A percentile compares a stretch with the other conserved stretches of the same genome.
phyloP scores from a whole-genome alignment of 2,113 vertebrate genomes.

The Edolisoma coerulescens region DNA sequence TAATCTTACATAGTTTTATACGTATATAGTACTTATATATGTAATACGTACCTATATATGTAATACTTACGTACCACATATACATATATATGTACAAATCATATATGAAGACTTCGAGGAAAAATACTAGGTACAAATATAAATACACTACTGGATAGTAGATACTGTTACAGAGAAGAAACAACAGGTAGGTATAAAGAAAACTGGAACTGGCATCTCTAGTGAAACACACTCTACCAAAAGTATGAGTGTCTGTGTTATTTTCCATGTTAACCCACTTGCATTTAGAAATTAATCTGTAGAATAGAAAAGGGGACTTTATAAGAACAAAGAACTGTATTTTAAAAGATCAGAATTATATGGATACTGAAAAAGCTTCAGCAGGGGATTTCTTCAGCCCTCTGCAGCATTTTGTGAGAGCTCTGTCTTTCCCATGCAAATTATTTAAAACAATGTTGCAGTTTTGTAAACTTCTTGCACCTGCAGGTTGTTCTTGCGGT shows the following conservation, averaged over 20 bases:
- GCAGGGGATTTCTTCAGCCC: no score
- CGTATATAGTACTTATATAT: not conserved
- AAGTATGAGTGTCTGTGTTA: not conserved
- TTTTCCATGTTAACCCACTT: not conserved
- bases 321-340: not conserved
- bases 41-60: not conserved
- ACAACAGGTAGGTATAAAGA: not conserved
- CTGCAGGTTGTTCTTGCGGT: no score
- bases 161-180: not conserved
- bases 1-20: not conserved
- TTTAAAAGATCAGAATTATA: not conserved
- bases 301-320: not conserved
- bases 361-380: no score
- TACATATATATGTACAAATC: not conserved
- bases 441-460: no score
- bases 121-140: not conserved
- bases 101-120: not conserved
- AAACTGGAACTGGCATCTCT: not conserved
- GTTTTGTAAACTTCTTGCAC: no score
- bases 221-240: not conserved
- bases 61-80: not conserved
- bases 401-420: no score
- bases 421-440: no score
- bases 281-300: not conserved
- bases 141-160: not conserved